Conservation (phyloP, 1,140 invertebrate species). For the Scylla paramamosain region DNA sequence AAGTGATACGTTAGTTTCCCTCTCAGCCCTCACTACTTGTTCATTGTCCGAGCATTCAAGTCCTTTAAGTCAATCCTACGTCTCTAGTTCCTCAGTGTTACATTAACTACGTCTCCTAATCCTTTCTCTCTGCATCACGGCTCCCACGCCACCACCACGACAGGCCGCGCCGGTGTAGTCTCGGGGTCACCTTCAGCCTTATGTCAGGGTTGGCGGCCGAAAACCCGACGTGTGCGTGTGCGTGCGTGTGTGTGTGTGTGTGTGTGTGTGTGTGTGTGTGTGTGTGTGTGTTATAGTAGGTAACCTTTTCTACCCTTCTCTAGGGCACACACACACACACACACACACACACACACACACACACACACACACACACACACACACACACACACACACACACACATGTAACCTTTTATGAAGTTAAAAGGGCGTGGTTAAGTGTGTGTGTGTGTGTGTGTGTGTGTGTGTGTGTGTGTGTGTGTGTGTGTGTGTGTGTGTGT, state of each 20-base stretch:
- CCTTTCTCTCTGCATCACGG: background rate
- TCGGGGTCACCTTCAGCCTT: background rate
- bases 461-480: constrained; percentile 37
- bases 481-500: constrained; percentile 44
- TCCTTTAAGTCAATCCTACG: no score
- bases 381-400: constrained; percentile 45
- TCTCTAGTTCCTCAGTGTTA: no score
- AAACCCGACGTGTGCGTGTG: background rate
- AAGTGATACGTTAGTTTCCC: no score
- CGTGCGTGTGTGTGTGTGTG: constrained; percentile 45
- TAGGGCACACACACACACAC: constrained; percentile 8
- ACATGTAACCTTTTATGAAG: constrained; percentile 18
- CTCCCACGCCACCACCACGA: background rate
- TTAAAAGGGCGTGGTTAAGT: constrained; percentile 22
- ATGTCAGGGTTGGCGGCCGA: background rate
- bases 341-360: background rate
- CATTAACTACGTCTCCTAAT: background rate
- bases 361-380: constrained; percentile 55
- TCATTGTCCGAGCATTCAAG: no score
- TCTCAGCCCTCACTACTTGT: no score
- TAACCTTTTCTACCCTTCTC: background rate
- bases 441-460: background rate
- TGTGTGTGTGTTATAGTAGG: background rate
- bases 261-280: constrained; percentile 42
- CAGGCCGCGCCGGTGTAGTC: background rate